Evolutionary conservation across 2,888 invertebrate species (phyloP), one percentile per base, ranked within the genome.

Genomic region (Yponomeuta sedellus): DNA sequence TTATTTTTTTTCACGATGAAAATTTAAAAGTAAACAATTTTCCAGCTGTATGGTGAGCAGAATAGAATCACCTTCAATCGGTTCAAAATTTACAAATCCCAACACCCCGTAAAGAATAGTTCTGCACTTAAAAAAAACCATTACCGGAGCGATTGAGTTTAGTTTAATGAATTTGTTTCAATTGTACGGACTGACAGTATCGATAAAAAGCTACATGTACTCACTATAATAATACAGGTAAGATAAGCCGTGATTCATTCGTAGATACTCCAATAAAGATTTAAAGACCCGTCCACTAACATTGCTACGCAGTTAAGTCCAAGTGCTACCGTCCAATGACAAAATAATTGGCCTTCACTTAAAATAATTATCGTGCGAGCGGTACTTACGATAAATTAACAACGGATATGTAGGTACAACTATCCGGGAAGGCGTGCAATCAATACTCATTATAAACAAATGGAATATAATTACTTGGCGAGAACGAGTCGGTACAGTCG

Each of bases 381-480:
- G 81, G 82, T 83, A 82, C 80, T 82, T 81, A 66, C 39, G 39
- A 66, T 66, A 66, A 61, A 66, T 66, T 78, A 80, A 80, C 81
- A 80, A 81, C 83, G 63, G 66, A 64, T 59, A 59, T 64, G 64
- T 66, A 63, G 25, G 19, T 52, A 65, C 64, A 19, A 52, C 28
- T 39, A 66, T 40, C 66, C 75, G 77, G 75, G 77, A 77, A 79
- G 81, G 79, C 75, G 77, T 74, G 79, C 82, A 84, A 82, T 87
- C 86, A 86, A 85, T 86, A 85, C 86, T 88, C 85, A 88, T 88
- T 87, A 86, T 81, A 85, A 83, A 85, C 86, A 88, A 88, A 88
- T 87, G 85, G 85, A 66, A 83, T 88, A 86, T 88, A 88, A 89
- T 89, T 87, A 88, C 79, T 82, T 74, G 77, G 77, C 78, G 79